Base-by-base conservation (phyloP, 2,113 vertebrate species). In the Psittacula cyanocephala region DNA sequence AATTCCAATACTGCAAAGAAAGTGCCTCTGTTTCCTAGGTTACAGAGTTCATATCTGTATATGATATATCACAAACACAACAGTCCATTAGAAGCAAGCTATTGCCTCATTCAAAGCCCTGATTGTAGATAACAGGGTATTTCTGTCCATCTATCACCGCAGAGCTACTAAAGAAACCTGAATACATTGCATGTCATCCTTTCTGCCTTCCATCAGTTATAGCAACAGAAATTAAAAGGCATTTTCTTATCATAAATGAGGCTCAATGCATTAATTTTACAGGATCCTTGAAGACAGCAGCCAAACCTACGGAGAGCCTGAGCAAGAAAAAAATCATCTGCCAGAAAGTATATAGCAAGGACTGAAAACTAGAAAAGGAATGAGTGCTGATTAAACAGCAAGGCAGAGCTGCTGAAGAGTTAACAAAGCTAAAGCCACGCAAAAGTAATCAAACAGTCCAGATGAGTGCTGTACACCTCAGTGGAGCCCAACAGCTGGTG, bases 371-470 rank as follows among this genome's bases (percentile, higher is more conserved):
- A 79, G 29, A 65, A 76, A 81, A 91, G 14, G 14, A 88, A 31
- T 49, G 29, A 84, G 18, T 12, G 1, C 17, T 0, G 0, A 46
- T 33, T 62, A 69, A 25, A 84, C 13, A 92, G 28, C 53, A 59
- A 65, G 57, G 35, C 14, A 88, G 44, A 24, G 49, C 69, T 64
- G 88, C 46, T 72, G 76, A 96, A 83, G 92, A 88, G 91, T 89
- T 97, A 95, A 97, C 7, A 4, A 91, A 71, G 89, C 37, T 80
- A 57, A 97, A 91, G 33, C 31, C 86, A 50, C 67, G 64, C 76
- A 94, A 94, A 97, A 93, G 90, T 92, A 97, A 90, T 62, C 68
- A 96, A 97, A 96, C 44, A 96, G 65, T 94, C 89, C 87, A 96
- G 77, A 97, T 83, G 96, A 97, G 65, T 74, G 83, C 46, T 95